A percentile compares a stretch with the other conserved stretches of the same genome.
phyloP scores from a whole-genome alignment of 2,888 invertebrate genomes.

The Ganaspis brasiliensis region DNA sequence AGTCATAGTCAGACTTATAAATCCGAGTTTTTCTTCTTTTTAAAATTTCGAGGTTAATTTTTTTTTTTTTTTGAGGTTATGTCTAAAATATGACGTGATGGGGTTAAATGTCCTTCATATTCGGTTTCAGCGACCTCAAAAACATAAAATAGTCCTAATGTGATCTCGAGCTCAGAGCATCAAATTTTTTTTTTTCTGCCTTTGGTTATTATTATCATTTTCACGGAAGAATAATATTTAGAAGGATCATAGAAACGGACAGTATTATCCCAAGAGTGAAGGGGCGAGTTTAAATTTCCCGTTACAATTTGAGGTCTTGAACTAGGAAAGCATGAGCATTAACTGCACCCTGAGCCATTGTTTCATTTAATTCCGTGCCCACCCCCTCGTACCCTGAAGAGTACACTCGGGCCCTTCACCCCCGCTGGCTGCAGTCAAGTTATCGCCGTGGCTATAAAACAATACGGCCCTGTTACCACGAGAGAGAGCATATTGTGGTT shows the following conservation, averaged over 20 bases:
- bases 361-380: constrained; percentile 71
- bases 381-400: constrained; percentile 61
- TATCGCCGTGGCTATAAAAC: constrained; percentile 76
- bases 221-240: background rate
- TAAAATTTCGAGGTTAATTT: too few species aligned
- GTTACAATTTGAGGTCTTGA: constrained; percentile 60
- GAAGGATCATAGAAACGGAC: too few species aligned
- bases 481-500: constrained; percentile 75
- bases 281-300: constrained; percentile 58
- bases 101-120: too few species aligned
- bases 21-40: too few species aligned
- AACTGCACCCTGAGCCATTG: constrained; percentile 76
- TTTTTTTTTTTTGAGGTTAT: too few species aligned
- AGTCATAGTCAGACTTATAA: too few species aligned
- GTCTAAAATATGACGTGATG: too few species aligned
- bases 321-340: constrained; percentile 67
- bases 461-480: constrained; percentile 70
- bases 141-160: too few species aligned
- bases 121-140: too few species aligned
- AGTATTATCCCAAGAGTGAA: constrained; percentile 8
- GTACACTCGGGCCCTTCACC: constrained; percentile 61
- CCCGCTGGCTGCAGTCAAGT: constrained; percentile 65
- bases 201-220: too few species aligned
- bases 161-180: too few species aligned
- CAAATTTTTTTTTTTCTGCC: too few species aligned